These are phyloP conservation scores for Acropora tenuis DNA, from an alignment of 64 coral and sea anemone genomes.

Conservation along the genomic window DNA sequence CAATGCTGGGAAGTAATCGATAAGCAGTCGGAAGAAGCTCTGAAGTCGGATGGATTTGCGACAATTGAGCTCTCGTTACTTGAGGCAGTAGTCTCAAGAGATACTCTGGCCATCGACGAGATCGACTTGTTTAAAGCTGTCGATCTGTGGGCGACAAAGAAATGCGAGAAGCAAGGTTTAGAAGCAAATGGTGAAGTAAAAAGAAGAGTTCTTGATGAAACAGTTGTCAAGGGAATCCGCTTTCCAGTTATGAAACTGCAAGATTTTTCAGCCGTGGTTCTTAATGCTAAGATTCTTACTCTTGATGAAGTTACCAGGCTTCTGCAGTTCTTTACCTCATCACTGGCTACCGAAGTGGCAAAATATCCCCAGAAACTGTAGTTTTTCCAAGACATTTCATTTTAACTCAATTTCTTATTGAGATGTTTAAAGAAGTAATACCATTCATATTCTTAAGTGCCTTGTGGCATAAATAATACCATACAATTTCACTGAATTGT, in stretches of 20 bases:
- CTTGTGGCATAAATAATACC: too few relatives aligned
- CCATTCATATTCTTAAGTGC: too few relatives aligned
- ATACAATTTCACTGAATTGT: too few relatives aligned
- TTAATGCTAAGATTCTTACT: not conserved
- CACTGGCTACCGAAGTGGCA: too few relatives aligned
- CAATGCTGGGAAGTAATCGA: conserved; percentile 47
- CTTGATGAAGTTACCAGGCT: conserved; percentile 18
- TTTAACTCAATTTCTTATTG: too few relatives aligned
- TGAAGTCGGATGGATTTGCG: conserved; percentile 25
- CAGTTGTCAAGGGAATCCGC: conserved; percentile 34
- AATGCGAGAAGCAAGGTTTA: not conserved
- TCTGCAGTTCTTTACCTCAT: not conserved
- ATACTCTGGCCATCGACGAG: too few relatives aligned
- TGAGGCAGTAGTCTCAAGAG: not conserved
- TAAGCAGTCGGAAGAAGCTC: conserved; percentile 4
- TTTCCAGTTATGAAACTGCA: conserved; percentile 47
- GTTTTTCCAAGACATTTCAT: too few relatives aligned
- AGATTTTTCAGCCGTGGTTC: conserved; percentile 18
- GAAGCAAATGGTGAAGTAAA: not conserved
- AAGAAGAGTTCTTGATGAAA: conserved; percentile 23
- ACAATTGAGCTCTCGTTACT: conserved; percentile 18
- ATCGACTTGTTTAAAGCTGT: too few relatives aligned
- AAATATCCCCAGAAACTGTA: too few relatives aligned
- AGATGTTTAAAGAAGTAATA: too few relatives aligned
- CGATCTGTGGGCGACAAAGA: not conserved